Evolutionary conservation across 2,113 vertebrate species (phyloP), one percentile per base, ranked within the genome.

Genomic region (Orthochromis indermauri): DNA sequence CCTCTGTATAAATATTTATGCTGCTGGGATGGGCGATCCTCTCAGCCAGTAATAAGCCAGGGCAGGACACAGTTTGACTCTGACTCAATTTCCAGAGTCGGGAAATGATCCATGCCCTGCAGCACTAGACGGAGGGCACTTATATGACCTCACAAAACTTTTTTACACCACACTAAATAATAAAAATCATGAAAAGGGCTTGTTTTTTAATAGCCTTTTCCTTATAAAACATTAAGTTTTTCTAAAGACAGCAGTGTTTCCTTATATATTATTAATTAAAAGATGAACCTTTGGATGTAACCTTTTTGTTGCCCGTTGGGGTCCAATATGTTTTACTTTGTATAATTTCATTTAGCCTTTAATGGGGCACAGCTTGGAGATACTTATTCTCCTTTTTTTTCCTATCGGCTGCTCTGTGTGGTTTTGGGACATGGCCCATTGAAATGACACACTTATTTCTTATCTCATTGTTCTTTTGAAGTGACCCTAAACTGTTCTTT

Each of bases 1-100:
- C 94, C 96, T 96, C 96, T 95, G 93, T 96, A 96, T 96, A 97
- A 96, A 97, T 96, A 97, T 96, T 97, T 96, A 95, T 96, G 95
- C 96, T 94, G 96, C 94, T 95, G 96, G 96, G 96, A 95, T 96
- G 96, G 96, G 96, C 96, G 94, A 96, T 92, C 90, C 94, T 94
- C 91, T 94, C 95, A 96, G 95, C 96, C 96, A 96, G 95, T 97
- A 91, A 95, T 92, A 95, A 95, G 92, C 91, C 93, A 89, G 93
- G 95, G 95, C 93, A 94, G 92, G 94, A 96, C 93, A 89, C 91
- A 93, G 91, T 94, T 90, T 90, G 89, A 94, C 93, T 95, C 95
- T 96, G 95, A 96, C 94, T 96, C 95, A 96, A 94, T 96, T 96
- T 96, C 94, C 95, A 96, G 93, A 96, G 94, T 91, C 95, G 94